Conservation (phyloP, 1,140 invertebrate genomes). For the Daktulosphaira vitifoliae region DNA sequence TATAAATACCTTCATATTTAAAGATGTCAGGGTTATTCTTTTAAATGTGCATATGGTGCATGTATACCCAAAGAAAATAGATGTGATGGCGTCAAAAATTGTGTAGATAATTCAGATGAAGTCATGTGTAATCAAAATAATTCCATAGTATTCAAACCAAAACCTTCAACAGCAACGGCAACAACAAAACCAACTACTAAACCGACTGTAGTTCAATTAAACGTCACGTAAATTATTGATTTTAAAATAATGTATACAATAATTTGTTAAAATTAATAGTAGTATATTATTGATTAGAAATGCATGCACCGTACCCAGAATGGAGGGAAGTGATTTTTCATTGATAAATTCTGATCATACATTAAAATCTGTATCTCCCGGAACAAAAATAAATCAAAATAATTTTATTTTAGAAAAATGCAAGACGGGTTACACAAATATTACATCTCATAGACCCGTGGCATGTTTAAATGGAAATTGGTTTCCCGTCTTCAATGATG, state of each 20-base stretch:
- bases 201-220: neutral
- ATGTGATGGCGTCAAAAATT: slow-evolving; percentile 38
- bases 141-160: no score
- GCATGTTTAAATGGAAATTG: neutral
- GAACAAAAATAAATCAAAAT: neutral
- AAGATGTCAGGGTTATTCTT: slow-evolving; percentile 1
- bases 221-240: no score
- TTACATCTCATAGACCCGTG: no score
- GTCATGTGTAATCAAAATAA: neutral
- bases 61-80: slow-evolving; percentile 56
- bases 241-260: no score
- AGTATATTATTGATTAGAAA: no score
- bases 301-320: neutral
- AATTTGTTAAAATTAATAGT: no score
- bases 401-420: neutral
- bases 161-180: no score
- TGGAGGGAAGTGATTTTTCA: neutral
- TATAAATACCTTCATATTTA: no score
- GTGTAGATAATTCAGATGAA: slow-evolving; percentile 38
- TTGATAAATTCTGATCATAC: neutral
- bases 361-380: neutral
- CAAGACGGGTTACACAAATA: neutral
- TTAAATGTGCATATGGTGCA: slow-evolving; percentile 45
- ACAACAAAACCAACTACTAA: no score
- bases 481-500: neutral